Evolutionary conservation across 2,797 vertebrate species (phyloP).

Genomic region (Platyrinchus mystaceus): DNA sequence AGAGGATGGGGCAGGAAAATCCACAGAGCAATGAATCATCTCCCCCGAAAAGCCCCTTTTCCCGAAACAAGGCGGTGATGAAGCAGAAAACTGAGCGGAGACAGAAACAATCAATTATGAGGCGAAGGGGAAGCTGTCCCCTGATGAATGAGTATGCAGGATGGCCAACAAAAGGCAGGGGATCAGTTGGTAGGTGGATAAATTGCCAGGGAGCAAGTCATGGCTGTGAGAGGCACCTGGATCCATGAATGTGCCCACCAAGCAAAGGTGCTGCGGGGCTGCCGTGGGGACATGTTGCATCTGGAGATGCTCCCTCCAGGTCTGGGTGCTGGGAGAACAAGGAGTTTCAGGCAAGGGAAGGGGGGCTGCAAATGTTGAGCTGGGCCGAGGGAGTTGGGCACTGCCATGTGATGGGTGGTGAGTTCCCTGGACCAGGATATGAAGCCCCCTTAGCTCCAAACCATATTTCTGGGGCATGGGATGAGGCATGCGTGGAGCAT

Average conservation of each 20-base stretch:
- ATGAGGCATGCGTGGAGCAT: background rate
- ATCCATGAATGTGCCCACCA: accelerated
- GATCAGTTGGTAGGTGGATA: background rate
- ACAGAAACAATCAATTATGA: background rate
- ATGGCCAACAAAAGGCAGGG: background rate
- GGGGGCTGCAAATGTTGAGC: background rate
- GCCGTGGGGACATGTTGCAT: background rate
- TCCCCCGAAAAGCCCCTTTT: background rate
- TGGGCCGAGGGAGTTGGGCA: background rate
- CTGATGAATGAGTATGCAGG: background rate
- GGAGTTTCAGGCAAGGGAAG: background rate
- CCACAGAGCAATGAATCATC: conserved; percentile 34
- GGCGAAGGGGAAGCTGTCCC: background rate
- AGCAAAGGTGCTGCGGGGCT: background rate
- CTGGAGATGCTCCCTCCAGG: background rate
- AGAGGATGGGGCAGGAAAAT: conserved; percentile 9
- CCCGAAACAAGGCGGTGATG: background rate
- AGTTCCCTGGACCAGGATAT: background rate
- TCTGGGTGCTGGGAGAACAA: background rate
- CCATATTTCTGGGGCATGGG: background rate
- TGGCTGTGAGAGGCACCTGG: background rate
- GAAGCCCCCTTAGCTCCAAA: background rate
- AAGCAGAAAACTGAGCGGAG: background rate
- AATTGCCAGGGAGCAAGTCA: background rate
- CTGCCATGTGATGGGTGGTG: background rate